Evolutionary conservation across 2,797 vertebrate species (phyloP).

Genomic region (Gymnothorax javanicus): DNA sequence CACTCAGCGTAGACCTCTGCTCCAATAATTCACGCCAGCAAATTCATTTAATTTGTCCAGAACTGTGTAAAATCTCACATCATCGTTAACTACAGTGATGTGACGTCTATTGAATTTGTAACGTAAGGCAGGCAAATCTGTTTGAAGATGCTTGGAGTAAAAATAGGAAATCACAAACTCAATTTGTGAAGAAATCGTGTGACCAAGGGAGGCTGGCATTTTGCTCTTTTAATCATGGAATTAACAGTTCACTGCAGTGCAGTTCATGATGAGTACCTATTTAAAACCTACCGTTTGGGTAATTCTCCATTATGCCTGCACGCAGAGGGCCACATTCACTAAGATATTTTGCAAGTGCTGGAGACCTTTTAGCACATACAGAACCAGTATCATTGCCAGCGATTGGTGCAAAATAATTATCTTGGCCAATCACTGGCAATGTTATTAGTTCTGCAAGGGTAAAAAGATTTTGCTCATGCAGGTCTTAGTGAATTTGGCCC

Average conservation of each 20-base stretch:
- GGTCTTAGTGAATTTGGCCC: no score
- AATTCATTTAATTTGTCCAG: conserved; percentile 39
- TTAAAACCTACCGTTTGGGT: conserved; percentile 15
- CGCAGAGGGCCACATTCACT: no score
- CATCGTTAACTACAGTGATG: neutral
- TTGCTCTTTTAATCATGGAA: neutral
- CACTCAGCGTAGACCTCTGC: conserved; percentile 36
- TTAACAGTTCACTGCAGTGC: neutral
- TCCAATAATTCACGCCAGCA: conserved; percentile 28
- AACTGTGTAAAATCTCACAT: conserved; percentile 39
- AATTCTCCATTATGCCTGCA: neutral
- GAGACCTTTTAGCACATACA: no score
- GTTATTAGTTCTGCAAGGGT: no score
- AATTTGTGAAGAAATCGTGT: neutral
- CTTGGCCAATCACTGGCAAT: no score
- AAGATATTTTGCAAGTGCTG: no score
- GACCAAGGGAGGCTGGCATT: neutral
- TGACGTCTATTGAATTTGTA: conserved; percentile 15
- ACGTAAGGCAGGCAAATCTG: conserved; percentile 50
- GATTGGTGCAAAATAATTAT: no score
- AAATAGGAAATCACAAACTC: neutral
- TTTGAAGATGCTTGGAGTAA: conserved; percentile 54
- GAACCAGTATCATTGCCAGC: no score
- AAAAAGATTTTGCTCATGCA: no score
- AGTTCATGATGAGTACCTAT: conserved; percentile 8